These are phyloP conservation scores for Tapirus terrestris DNA, from an alignment of 2,113 vertebrate genomes.

Conservation along the genomic window DNA sequence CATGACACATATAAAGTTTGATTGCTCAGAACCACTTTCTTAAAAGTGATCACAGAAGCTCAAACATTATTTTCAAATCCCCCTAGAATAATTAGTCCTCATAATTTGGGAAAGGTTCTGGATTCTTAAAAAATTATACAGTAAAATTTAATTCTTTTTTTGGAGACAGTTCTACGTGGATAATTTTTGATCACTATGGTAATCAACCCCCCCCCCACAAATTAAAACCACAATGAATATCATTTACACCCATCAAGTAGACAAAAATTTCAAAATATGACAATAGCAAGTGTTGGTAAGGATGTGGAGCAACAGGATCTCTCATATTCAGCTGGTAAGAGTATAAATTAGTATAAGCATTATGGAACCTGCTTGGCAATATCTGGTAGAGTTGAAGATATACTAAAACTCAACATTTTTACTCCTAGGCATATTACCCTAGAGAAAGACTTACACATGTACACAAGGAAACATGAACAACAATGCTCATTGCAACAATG, in stretches of 20 bases:
- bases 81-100: slow-evolving; percentile 22
- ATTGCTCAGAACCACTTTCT: slow-evolving; percentile 9
- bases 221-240: slow-evolving; percentile 34
- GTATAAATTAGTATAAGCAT: slow-evolving; percentile 40
- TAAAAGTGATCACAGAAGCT: slow-evolving; percentile 29
- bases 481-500: neutral
- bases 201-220: neutral
- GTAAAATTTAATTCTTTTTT: slow-evolving; percentile 24
- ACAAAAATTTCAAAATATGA: slow-evolving; percentile 17
- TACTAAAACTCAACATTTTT: slow-evolving; percentile 44
- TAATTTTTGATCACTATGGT: neutral
- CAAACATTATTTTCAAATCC: slow-evolving; percentile 54
- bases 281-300: neutral
- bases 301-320: neutral
- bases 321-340: neutral
- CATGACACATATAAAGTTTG: neutral
- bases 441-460: slow-evolving; percentile 7
- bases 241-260: neutral
- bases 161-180: neutral
- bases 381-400: slow-evolving; percentile 33
- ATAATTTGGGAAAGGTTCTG: slow-evolving; percentile 45
- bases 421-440: neutral
- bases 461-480: neutral
- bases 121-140: slow-evolving; percentile 27
- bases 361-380: neutral